Conservation (phyloP, 1,140 invertebrate species). For the Whitmania pigra region DNA sequence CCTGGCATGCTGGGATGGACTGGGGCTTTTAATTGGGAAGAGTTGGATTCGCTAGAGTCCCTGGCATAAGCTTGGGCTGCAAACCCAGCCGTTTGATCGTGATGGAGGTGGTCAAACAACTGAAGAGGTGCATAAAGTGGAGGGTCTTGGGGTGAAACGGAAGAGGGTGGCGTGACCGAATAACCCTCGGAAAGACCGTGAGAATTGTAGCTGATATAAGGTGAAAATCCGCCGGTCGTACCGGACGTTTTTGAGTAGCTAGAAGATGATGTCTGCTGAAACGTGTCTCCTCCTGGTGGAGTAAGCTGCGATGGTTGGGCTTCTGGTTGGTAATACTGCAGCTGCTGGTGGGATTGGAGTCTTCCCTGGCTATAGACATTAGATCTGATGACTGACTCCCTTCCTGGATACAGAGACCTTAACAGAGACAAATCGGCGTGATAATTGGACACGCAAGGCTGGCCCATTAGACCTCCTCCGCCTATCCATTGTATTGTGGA, state of each 20-base stretch:
- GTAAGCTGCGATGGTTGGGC: conserved; percentile 16
- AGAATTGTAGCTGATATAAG: too few relatives aligned
- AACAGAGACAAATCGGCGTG: conserved; percentile 51
- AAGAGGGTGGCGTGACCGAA: conserved; percentile 78
- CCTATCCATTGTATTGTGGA: conserved; percentile 89
- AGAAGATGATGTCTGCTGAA: conserved; percentile 5
- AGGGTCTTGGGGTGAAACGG: conserved; percentile 71
- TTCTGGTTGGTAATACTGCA: conserved; percentile 17
- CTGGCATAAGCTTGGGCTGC: not conserved
- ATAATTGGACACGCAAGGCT: not conserved
- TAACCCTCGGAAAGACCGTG: conserved; percentile 27
- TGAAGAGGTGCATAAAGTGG: too few relatives aligned
- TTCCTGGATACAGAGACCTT: conserved; percentile 75
- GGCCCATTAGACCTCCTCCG: not conserved
- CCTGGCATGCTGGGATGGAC: not conserved
- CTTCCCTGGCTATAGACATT: conserved; percentile 54
- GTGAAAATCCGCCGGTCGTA: too few relatives aligned
- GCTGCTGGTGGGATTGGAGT: conserved; percentile 3
- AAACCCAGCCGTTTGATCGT: not conserved
- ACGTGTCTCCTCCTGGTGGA: conserved; percentile 16
- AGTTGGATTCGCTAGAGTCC: not conserved
- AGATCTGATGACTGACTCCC: conserved; percentile 82
- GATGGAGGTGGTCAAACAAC: not conserved
- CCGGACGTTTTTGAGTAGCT: not conserved
- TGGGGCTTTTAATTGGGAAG: not conserved